phyloP scores from a whole-genome alignment of 2,888 invertebrate genomes.

The Drosophila greeni region DNA sequence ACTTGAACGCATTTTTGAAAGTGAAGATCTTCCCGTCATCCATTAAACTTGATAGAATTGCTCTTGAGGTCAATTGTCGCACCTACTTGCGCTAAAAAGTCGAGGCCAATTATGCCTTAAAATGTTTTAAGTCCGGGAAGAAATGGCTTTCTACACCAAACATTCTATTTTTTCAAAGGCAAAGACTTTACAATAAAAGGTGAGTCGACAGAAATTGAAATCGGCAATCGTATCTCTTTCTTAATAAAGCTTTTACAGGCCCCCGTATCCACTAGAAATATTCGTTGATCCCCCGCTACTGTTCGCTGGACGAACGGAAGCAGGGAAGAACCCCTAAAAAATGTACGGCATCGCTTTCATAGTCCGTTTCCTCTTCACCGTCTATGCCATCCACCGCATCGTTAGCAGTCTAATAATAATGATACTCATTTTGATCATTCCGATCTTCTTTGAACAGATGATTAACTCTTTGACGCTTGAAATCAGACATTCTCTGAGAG shows the following conservation, averaged over 20 bases:
- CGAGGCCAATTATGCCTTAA: too few species aligned
- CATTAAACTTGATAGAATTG: not conserved
- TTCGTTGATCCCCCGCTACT: not conserved
- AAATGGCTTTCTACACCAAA: conserved; percentile 1
- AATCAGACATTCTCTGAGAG: too few species aligned
- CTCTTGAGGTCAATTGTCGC: conserved; percentile 3
- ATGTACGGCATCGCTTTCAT: conserved; percentile 4
- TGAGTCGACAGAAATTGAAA: too few species aligned
- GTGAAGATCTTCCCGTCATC: not conserved
- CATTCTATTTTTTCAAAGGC: conserved; percentile 10
- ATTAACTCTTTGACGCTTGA: too few species aligned
- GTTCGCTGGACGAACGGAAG: conserved; percentile 6
- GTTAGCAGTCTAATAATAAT: not conserved
- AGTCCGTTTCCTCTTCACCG: not conserved
- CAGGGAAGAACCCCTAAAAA: conserved; percentile 15
- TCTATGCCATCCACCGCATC: not conserved
- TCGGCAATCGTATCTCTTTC: too few species aligned
- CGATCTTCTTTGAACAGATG: too few species aligned
- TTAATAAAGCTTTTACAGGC: conserved; percentile 3
- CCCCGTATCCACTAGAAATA: not conserved
- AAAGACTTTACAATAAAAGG: too few species aligned
- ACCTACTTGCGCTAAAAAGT: too few species aligned
- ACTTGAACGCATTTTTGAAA: not conserved
- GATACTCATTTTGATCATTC: not conserved
- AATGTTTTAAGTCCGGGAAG: not conserved